Evolutionary conservation across 2,888 invertebrate species (phyloP), one percentile per base, ranked within the genome.

Genomic region (Brachyptera putata): DNA sequence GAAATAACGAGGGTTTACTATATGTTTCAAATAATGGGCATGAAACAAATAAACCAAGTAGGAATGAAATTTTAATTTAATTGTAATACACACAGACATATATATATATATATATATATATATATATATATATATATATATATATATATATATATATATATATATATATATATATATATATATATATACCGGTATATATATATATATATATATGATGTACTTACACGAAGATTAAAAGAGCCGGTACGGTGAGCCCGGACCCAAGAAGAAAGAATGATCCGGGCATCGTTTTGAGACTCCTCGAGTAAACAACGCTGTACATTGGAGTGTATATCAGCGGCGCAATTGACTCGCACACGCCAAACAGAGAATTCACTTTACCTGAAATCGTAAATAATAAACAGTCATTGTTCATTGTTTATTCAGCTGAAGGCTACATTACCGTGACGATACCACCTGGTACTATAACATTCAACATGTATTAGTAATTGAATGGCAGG

Each of bases 211-310:
- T n/a, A n/a, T n/a, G n/a, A 4, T 9, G n/a, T 14, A 2, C 79
- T 77, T 69, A 80, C 80, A 79, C 66, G 69, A 79, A 73, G 67
- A 80, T 74, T 63, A 70, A 69, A 67, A 79, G 76, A 68, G 79
- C 79, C 63, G 79, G 77, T 41, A 76, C 69, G 22, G 79, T 79
- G 25, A 80, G 67, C 0, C 73, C 73, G 11, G 77, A 77, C 61
- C 81, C 80, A 66, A 82, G 76, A 66, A 80, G 76, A 70, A 81
- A 81, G 70, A 80, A 83, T 1, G 80, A 79, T n/a, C 80, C 78
- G 0, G 82, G 75, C 68, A 80, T 77, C 1, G 74, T 73, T 0
- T 77, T 71, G 30, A 80, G 66, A 0, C 81, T 82, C 18, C 70
- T 72, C 5, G 77, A 73, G 67, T 82, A 83, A 64, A 83, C 76